Conservation (phyloP, 2,888 invertebrate species). For the Lottia scabra region DNA sequence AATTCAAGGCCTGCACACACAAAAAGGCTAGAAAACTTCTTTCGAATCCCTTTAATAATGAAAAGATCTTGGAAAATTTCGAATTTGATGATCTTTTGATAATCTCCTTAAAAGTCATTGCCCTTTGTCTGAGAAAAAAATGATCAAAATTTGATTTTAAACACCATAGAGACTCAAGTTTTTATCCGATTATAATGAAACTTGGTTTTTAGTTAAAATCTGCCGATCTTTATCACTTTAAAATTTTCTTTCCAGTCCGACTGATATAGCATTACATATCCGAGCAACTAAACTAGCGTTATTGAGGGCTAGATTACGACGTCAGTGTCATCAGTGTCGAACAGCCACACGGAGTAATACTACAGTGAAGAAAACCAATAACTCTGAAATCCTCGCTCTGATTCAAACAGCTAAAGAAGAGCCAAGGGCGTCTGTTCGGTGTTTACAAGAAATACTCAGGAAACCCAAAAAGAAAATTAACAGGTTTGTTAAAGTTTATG, state of each 20-base stretch:
- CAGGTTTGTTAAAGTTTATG: not conserved
- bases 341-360: constrained; percentile 51
- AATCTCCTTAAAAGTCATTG: too few species aligned
- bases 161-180: too few species aligned
- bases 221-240: too few species aligned
- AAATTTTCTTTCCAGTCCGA: not conserved
- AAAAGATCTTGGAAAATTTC: too few species aligned
- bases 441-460: constrained; percentile 42
- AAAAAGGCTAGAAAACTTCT: too few species aligned
- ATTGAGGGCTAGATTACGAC: constrained; percentile 66
- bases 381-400: constrained; percentile 60
- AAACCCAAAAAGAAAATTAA: constrained; percentile 14
- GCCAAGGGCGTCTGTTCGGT: constrained; percentile 45
- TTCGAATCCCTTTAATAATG: too few species aligned
- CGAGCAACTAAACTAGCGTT: constrained; percentile 58
- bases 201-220: too few species aligned
- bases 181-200: too few species aligned
- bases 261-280: constrained; percentile 31
- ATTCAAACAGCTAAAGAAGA: constrained; percentile 62
- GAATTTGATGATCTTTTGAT: too few species aligned
- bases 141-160: too few species aligned
- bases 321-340: constrained; percentile 71
- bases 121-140: too few species aligned
- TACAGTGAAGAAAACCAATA: constrained; percentile 33
- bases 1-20: too few species aligned